Percentiles rank a stretch among this genome's conserved stretches.
Evolutionary conservation across 2,113 vertebrate species (phyloP).

Genomic region (Dolichotis patagonum): DNA sequence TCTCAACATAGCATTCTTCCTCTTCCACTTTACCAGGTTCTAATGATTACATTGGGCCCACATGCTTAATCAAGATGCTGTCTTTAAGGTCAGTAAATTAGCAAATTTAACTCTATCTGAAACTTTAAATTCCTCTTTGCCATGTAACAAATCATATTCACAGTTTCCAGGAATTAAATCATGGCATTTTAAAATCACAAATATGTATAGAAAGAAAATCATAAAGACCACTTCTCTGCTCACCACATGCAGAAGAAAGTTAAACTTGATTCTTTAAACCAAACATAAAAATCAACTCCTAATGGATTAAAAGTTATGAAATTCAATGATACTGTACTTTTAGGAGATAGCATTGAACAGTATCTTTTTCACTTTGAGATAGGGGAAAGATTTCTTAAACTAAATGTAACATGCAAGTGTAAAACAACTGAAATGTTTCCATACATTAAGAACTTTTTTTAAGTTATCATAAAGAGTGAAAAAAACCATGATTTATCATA

Average conservation of each 20-base stretch:
- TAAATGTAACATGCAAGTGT: neutral
- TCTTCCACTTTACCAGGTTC: neutral
- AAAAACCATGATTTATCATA: neutral
- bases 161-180: neutral
- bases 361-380: neutral
- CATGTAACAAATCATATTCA: neutral
- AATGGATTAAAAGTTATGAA: neutral
- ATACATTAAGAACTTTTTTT: neutral
- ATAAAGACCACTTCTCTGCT: neutral
- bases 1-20: too few species aligned
- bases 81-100: neutral
- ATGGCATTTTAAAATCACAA: neutral
- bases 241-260: neutral
- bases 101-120: neutral
- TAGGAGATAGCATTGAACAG: neutral
- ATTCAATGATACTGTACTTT: neutral
- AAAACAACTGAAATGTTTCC: neutral
- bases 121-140: neutral
- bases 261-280: neutral
- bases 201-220: neutral
- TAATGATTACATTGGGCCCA: neutral
- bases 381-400: neutral
- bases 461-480: neutral
- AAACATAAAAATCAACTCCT: neutral
- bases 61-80: neutral